Evolutionary conservation across 2,888 invertebrate genomes (phyloP).

Genomic region (Cylindroiulus punctatus): DNA sequence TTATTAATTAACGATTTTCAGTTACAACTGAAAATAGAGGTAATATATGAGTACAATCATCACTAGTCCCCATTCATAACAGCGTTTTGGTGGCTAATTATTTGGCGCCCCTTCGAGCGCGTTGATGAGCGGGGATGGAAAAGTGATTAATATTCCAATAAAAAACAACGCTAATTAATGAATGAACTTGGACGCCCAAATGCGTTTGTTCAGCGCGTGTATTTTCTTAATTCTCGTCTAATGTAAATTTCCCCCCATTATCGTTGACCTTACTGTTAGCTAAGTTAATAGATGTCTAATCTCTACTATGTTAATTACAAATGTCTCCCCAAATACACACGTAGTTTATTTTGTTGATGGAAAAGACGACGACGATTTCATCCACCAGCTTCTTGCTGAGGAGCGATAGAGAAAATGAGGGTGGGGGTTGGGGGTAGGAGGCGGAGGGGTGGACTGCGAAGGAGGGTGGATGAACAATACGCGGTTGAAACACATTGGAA

Average conservation of each 20-base stretch:
- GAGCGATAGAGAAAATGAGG: not conserved
- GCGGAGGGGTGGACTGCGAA: not conserved
- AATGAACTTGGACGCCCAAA: conserved; percentile 28
- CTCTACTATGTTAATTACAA: conserved; percentile 51
- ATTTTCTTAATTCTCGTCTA: conserved; percentile 49
- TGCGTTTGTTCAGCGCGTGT: conserved; percentile 41
- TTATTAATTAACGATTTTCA: not conserved
- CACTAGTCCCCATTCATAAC: not conserved
- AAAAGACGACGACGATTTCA: conserved; percentile 35
- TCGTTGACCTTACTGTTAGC: conserved; percentile 53
- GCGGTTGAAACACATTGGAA: not conserved
- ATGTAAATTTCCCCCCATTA: conserved; percentile 51
- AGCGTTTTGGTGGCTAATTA: not conserved
- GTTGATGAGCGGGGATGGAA: not conserved
- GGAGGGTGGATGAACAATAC: conserved; percentile 35
- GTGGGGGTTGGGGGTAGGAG: not conserved
- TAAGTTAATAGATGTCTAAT: conserved; percentile 52
- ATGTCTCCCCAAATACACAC: conserved; percentile 48
- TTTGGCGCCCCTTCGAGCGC: not conserved
- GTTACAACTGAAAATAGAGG: too few relatives aligned
- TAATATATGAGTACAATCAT: too few relatives aligned
- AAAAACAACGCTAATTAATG: conserved; percentile 38
- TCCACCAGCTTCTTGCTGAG: conserved; percentile 14
- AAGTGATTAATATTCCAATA: not conserved
- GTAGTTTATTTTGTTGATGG: conserved; percentile 36